Percentiles rank a stretch among this genome's conserved stretches.
Evolutionary conservation across 2,888 invertebrate species (phyloP).

Genomic region (Acleris holmiana): DNA sequence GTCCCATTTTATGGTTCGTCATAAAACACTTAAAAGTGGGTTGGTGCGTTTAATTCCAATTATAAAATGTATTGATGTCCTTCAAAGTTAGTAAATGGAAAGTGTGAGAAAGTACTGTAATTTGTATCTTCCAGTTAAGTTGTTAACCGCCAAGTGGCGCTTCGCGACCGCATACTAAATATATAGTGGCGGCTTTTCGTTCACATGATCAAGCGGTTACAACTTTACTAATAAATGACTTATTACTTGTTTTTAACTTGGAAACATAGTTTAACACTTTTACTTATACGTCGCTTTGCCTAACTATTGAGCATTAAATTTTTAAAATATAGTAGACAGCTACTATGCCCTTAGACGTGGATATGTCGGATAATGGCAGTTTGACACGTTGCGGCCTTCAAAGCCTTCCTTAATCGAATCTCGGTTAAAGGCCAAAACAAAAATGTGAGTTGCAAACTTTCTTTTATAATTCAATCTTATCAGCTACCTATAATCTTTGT

Average conservation of each 20-base stretch:
- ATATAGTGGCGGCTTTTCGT: not conserved
- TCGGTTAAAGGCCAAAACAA: constrained; percentile 37
- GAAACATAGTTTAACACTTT: not conserved
- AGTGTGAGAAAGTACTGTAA: constrained; percentile 24
- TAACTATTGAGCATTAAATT: no score
- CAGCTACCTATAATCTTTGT: constrained; percentile 35
- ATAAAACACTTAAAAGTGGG: not conserved
- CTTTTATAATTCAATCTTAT: constrained; percentile 36
- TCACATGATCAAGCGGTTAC: not conserved
- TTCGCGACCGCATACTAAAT: constrained; percentile 18
- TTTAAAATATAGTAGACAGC: no score
- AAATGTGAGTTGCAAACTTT: constrained; percentile 33
- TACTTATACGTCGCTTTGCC: not conserved
- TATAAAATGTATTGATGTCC: not conserved
- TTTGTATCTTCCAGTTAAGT: constrained; percentile 15
- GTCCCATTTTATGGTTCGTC: constrained; percentile 1
- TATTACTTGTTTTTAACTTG: not conserved
- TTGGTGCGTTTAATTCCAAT: not conserved
- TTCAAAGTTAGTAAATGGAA: constrained; percentile 7
- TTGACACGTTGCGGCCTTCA: constrained; percentile 13
- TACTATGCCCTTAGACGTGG: no score
- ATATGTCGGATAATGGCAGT: not conserved
- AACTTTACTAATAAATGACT: not conserved
- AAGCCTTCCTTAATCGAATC: constrained; percentile 6
- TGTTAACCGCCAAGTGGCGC: constrained; percentile 16